Percentiles rank a stretch among this genome's conserved stretches.
Evolutionary conservation across 2,797 vertebrate genomes (phyloP).

Genomic region (Sparus aurata): DNA sequence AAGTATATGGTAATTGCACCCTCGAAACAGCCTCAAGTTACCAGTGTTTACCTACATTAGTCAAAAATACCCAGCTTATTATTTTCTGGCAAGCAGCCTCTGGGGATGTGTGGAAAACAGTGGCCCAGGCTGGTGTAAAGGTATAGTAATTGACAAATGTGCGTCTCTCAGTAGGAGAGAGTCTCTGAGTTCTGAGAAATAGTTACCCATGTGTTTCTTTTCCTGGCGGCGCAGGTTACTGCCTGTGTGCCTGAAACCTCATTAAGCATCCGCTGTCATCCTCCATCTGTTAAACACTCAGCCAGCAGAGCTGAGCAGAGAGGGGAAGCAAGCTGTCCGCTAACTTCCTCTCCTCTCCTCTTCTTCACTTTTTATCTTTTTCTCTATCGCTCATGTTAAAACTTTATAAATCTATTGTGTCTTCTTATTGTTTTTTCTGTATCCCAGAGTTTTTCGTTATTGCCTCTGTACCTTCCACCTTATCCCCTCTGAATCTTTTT

Average conservation of each 20-base stretch:
- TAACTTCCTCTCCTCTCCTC: constrained; percentile 55
- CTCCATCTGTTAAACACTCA: constrained; percentile 85
- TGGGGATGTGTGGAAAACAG: constrained; percentile 39
- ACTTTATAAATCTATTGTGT: constrained; percentile 34
- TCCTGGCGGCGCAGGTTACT: constrained; percentile 81
- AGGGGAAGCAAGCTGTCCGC: constrained; percentile 64
- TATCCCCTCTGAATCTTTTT: not conserved
- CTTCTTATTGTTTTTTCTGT: constrained; percentile 9
- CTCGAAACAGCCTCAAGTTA: constrained; percentile 30
- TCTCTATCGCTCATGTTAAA: constrained; percentile 15
- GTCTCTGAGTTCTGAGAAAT: constrained; percentile 76
- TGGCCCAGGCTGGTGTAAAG: constrained; percentile 36
- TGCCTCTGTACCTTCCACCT: constrained; percentile 3
- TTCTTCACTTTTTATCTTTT: constrained; percentile 30
- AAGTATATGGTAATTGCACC: not conserved
- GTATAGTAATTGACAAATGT: constrained; percentile 72
- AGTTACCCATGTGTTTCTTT: constrained; percentile 82
- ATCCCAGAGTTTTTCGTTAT: constrained; percentile 14
- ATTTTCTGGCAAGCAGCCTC: constrained; percentile 32
- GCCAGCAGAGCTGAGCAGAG: constrained; percentile 64
- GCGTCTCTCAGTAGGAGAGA: constrained; percentile 58
- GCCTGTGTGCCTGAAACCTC: constrained; percentile 81
- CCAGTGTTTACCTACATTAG: constrained; percentile 34
- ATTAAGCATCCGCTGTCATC: constrained; percentile 85
- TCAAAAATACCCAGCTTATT: constrained; percentile 33